phyloP scores from a whole-genome alignment of 2,888 invertebrate species.

The Dryomyza anilis region DNA sequence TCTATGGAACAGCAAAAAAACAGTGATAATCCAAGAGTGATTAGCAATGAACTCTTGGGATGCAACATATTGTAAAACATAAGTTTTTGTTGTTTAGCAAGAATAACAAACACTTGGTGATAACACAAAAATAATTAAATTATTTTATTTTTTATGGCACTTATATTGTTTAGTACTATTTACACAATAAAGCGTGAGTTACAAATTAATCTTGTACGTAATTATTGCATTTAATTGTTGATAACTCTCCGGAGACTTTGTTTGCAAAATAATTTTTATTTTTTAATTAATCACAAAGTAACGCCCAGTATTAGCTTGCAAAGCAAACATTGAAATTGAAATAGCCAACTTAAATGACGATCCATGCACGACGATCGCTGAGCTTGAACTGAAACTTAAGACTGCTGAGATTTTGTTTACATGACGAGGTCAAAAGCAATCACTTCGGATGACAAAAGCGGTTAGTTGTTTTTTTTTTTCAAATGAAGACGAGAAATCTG shows the following conservation, averaged over 20 bases:
- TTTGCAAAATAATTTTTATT: neutral
- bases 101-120: neutral
- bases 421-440: slow-evolving; percentile 19
- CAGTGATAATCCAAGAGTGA: slow-evolving; percentile 39
- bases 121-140: neutral
- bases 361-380: slow-evolving; percentile 22
- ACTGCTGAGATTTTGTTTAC: slow-evolving; percentile 31
- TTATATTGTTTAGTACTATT: too few relatives aligned
- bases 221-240: neutral
- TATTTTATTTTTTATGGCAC: slow-evolving; percentile 11
- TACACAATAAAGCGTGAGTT: neutral
- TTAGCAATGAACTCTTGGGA: slow-evolving; percentile 13
- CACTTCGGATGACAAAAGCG: neutral
- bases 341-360: neutral
- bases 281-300: neutral
- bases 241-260: neutral
- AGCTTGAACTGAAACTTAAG: slow-evolving; percentile 26
- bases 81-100: slow-evolving; percentile 15
- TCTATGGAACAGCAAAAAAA: slow-evolving; percentile 15
- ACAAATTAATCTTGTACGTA: neutral
- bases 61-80: slow-evolving; percentile 3
- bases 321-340: neutral
- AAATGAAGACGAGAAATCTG: neutral
- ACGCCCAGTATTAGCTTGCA: neutral
- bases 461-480: neutral